A percentile compares a stretch with the other conserved stretches of the same genome.
Conservation (phyloP, 2,888 invertebrate species). For the Therioaphis trifolii region DNA sequence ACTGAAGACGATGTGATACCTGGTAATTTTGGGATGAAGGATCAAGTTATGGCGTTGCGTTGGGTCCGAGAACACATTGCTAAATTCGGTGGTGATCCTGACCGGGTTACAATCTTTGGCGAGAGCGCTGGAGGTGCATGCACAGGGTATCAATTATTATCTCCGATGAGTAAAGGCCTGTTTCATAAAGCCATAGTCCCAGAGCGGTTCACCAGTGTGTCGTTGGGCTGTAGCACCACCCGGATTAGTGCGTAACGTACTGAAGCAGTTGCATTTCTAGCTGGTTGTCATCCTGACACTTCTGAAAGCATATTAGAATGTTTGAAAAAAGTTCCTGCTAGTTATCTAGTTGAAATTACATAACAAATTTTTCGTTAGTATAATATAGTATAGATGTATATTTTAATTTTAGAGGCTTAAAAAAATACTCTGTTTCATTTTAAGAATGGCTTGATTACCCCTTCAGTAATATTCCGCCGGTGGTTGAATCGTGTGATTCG, state of each 20-base stretch:
- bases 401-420: not conserved
- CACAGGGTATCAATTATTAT: conserved; percentile 57
- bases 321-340: conserved; percentile 27
- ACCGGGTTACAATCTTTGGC: conserved; percentile 61
- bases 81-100: conserved; percentile 63
- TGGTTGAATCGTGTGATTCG: conserved; percentile 44
- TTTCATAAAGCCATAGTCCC: conserved; percentile 76
- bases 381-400: not conserved
- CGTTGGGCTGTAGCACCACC: conserved; percentile 73
- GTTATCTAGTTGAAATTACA: conserved; percentile 11
- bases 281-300: conserved; percentile 24
- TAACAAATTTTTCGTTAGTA: conserved; percentile 24
- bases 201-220: conserved; percentile 77
- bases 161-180: conserved; percentile 67
- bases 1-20: conserved; percentile 61
- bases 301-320: conserved; percentile 45
- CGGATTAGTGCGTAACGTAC: conserved; percentile 25
- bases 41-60: conserved; percentile 60
- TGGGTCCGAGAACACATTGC: conserved; percentile 62
- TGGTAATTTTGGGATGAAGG: conserved; percentile 63
- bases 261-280: conserved; percentile 32
- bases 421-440: not conserved
- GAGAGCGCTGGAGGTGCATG: conserved; percentile 62
- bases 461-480: conserved; percentile 13
- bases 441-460: conserved; percentile 36